Evolutionary conservation across 1,140 invertebrate genomes (phyloP).

Genomic region (Ptiloglossa arizonensis): DNA sequence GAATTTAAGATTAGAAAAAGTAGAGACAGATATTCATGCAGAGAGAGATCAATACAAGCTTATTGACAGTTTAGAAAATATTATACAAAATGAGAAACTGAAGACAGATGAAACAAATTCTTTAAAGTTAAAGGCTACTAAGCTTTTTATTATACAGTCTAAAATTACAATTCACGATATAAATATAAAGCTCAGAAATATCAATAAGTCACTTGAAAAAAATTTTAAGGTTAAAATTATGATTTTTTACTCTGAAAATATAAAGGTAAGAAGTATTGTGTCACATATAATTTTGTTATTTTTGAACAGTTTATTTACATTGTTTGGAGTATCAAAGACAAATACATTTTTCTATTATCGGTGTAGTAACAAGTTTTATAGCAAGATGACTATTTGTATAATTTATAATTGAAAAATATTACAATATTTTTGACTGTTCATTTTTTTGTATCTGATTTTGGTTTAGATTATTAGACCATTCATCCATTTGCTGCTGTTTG

Average conservation of each 20-base stretch:
- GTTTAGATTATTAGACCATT: too few species aligned
- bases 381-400: too few species aligned
- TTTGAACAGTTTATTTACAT: too few species aligned
- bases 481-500: too few species aligned
- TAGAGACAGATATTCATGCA: not conserved
- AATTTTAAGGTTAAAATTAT: not conserved
- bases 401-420: too few species aligned
- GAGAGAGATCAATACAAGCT: conserved; percentile 13
- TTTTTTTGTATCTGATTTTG: too few species aligned
- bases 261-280: not conserved
- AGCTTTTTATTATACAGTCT: conserved; percentile 8
- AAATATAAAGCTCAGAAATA: conserved; percentile 83
- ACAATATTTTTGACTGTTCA: too few species aligned
- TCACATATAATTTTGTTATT: too few species aligned
- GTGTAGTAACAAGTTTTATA: too few species aligned
- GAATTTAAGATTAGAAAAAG: conserved; percentile 2
- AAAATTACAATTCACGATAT: conserved; percentile 46
- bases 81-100: not conserved
- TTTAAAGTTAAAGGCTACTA: not conserved
- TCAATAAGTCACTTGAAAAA: conserved; percentile 83
- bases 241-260: not conserved
- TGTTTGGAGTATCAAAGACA: not conserved
- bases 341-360: conserved; percentile 46
- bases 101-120: not conserved
- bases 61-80: accelerated